Evolutionary conservation across 2,888 invertebrate genomes (phyloP).

Genomic region (Scaptomyza tumidula): DNA sequence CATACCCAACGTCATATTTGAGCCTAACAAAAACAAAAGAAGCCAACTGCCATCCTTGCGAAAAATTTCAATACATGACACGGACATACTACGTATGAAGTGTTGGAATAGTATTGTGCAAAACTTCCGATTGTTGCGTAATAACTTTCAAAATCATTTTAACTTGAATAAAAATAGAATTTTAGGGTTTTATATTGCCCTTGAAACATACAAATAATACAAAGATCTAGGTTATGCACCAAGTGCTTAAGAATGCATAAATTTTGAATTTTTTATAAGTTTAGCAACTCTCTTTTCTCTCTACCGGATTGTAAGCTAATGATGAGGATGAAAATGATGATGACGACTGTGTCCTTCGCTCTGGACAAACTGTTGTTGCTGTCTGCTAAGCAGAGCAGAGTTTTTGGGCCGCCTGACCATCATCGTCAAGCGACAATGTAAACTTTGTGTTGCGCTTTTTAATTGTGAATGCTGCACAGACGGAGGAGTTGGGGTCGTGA

Average conservation of each 20-base stretch:
- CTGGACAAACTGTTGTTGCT: slow-evolving; percentile 23
- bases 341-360: slow-evolving; percentile 35
- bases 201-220: too few species aligned
- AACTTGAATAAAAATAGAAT: too few species aligned
- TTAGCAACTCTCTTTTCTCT: slow-evolving; percentile 18
- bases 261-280: background rate
- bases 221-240: too few species aligned
- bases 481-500: background rate
- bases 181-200: too few species aligned
- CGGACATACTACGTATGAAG: slow-evolving; percentile 7
- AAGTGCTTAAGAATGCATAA: background rate
- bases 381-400: slow-evolving; percentile 22
- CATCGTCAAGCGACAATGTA: slow-evolving; percentile 74
- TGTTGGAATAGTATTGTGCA: too few species aligned
- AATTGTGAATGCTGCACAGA: slow-evolving; percentile 67
- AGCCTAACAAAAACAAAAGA: slow-evolving; percentile 32
- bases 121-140: too few species aligned
- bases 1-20: slow-evolving; percentile 58
- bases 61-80: background rate
- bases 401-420: slow-evolving; percentile 48
- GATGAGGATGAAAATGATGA: slow-evolving; percentile 43
- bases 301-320: slow-evolving; percentile 17
- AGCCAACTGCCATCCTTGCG: slow-evolving; percentile 5
- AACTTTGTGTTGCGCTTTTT: slow-evolving; percentile 80
- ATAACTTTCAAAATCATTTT: too few species aligned